phyloP scores from a whole-genome alignment of 1,140 invertebrate species.

The Rhagoletis zephyria region DNA sequence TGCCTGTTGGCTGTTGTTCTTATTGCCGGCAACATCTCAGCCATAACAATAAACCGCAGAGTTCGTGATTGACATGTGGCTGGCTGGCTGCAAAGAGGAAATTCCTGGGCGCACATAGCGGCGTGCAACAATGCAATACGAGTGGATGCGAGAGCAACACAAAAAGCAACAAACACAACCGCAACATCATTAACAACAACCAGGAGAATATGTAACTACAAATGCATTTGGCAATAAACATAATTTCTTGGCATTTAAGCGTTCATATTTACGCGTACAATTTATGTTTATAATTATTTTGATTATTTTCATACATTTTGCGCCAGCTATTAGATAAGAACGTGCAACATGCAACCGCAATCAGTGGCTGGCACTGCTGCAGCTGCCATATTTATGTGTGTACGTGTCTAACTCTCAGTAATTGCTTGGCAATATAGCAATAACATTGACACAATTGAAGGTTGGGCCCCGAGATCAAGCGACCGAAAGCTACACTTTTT shows the following conservation, averaged over 20 bases:
- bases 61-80: conserved; percentile 50
- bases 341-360: conserved; percentile 22
- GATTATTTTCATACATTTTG: conserved; percentile 50
- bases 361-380: neutral
- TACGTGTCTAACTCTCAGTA: neutral
- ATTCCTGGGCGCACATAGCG: conserved; percentile 12
- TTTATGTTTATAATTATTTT: conserved; percentile 52
- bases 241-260: conserved; percentile 51
- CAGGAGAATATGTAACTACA: neutral
- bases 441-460: conserved; percentile 47
- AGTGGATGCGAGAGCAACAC: neutral
- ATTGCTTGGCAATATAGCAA: neutral
- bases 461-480: neutral
- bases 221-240: conserved; percentile 11
- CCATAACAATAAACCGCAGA: conserved; percentile 50
- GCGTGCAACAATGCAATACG: conserved; percentile 24
- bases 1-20: neutral
- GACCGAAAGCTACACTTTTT: neutral
- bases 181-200: neutral
- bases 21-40: conserved; percentile 6
- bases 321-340: conserved; percentile 37
- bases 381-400: conserved; percentile 29
- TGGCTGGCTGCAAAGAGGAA: neutral
- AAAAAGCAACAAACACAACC: neutral
- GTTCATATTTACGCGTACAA: conserved; percentile 51